Percentiles rank a stretch among this genome's conserved stretches.
phyloP scores from a whole-genome alignment of 2,113 vertebrate genomes.

The Phyllostomus hastatus region DNA sequence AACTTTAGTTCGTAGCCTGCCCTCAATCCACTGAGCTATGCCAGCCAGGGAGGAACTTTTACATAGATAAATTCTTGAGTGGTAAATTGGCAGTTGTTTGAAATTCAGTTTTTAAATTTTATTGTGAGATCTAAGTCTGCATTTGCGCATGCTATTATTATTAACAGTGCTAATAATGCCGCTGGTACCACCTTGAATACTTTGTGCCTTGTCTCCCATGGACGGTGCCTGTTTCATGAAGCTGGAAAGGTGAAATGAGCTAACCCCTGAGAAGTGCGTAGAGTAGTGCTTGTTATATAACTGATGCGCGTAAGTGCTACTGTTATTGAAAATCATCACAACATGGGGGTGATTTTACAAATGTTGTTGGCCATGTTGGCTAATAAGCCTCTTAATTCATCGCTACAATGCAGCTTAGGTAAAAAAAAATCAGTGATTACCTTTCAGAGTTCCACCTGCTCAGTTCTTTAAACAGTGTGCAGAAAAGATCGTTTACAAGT shows the following conservation, averaged over 20 bases:
- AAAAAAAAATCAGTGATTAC: background rate
- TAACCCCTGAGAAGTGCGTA: background rate
- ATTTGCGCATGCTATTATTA: background rate
- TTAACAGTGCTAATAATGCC: background rate
- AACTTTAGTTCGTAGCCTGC: too few relatives aligned
- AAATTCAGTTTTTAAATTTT: slow-evolving; percentile 18
- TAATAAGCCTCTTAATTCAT: background rate
- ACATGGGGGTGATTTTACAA: background rate
- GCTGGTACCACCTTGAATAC: background rate
- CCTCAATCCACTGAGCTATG: too few relatives aligned
- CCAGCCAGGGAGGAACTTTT: too few relatives aligned
- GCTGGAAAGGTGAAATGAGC: background rate
- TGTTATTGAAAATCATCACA: background rate
- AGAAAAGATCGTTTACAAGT: background rate
- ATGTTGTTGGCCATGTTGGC: background rate
- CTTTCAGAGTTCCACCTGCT: background rate
- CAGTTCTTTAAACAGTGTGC: background rate
- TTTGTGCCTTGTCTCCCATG: background rate
- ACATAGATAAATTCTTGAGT: background rate
- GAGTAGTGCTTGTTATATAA: background rate
- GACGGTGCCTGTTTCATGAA: background rate
- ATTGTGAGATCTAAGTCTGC: background rate
- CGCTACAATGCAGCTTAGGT: background rate
- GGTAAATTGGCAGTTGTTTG: background rate
- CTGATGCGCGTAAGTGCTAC: background rate